A percentile compares a stretch with the other conserved stretches of the same genome.
These are phyloP conservation scores for Molossus molossus DNA, from an alignment of 2,797 vertebrate genomes.

Conservation along the genomic window DNA sequence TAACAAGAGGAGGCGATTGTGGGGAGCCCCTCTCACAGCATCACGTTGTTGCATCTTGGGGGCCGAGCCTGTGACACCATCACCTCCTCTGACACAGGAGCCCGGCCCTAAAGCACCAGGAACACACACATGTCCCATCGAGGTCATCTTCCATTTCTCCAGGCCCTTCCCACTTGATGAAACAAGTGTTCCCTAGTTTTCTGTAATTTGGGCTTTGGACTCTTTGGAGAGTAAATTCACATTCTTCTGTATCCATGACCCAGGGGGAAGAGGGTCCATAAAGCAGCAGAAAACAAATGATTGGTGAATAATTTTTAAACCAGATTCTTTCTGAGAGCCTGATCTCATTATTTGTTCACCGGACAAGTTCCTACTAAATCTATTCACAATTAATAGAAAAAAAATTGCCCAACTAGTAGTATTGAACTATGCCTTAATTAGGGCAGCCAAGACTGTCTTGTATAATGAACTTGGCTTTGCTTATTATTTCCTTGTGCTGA, in stretches of 20 bases:
- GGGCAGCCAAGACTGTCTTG: slow-evolving; percentile 87
- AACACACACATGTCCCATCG: neutral
- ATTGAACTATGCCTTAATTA: slow-evolving; percentile 91
- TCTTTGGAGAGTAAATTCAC: slow-evolving; percentile 10
- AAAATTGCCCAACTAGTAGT: slow-evolving; percentile 86
- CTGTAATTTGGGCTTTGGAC: neutral
- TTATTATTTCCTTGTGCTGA: slow-evolving; percentile 90
- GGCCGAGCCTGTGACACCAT: neutral
- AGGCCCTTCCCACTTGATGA: neutral
- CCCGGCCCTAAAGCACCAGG: neutral
- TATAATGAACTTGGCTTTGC: slow-evolving; percentile 91
- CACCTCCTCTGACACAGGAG: slow-evolving; percentile 9
- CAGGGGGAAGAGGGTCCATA: slow-evolving; percentile 63
- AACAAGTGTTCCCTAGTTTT: neutral
- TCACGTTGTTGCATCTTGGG: too few species aligned
- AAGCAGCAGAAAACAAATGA: slow-evolving; percentile 85
- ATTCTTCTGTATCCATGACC: slow-evolving; percentile 56
- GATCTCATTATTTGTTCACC: slow-evolving; percentile 89
- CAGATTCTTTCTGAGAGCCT: slow-evolving; percentile 86
- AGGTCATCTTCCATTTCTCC: neutral
- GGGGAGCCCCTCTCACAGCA: too few species aligned
- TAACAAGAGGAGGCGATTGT: too few species aligned
- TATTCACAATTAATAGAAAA: slow-evolving; percentile 87
- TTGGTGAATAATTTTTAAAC: slow-evolving; percentile 88
- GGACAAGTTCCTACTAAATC: slow-evolving; percentile 86